Evolutionary conservation across 2,888 invertebrate species (phyloP).

Genomic region (Sylvicola cinctus): DNA sequence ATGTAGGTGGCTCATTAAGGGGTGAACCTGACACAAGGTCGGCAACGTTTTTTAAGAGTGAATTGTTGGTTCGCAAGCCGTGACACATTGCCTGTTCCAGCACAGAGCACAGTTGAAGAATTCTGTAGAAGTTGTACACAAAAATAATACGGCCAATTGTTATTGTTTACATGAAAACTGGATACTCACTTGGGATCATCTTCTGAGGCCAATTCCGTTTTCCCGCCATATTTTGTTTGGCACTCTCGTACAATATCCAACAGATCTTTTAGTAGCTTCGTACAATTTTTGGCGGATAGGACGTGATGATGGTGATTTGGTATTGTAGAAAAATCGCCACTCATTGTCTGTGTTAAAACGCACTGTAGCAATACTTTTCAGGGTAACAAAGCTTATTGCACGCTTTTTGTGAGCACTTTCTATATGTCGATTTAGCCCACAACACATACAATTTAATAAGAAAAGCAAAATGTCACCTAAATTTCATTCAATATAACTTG

Average conservation of each 20-base stretch:
- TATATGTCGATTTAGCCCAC: too few relatives aligned
- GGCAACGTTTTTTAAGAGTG: conserved; percentile 43
- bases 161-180: not conserved
- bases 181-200: conserved; percentile 37
- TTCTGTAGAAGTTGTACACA: conserved; percentile 19
- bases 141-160: too few relatives aligned
- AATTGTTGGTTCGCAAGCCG: conserved; percentile 43
- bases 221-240: conserved; percentile 68
- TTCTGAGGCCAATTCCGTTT: conserved; percentile 79
- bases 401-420: too few relatives aligned
- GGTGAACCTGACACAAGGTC: conserved; percentile 39
- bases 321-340: too few relatives aligned
- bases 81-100: conserved; percentile 61
- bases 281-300: too few relatives aligned
- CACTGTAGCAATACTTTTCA: too few relatives aligned
- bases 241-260: conserved; percentile 28
- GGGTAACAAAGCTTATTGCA: too few relatives aligned
- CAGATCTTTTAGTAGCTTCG: conserved; percentile 9
- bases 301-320: too few relatives aligned
- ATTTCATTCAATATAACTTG: too few relatives aligned
- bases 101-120: conserved; percentile 41
- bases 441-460: too few relatives aligned
- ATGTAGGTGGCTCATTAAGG: conserved; percentile 28
- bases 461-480: too few relatives aligned
- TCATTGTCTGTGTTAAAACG: too few relatives aligned